Evolutionary conservation across 1,140 invertebrate species (phyloP).

Genomic region (Habropoda laboriosa): DNA sequence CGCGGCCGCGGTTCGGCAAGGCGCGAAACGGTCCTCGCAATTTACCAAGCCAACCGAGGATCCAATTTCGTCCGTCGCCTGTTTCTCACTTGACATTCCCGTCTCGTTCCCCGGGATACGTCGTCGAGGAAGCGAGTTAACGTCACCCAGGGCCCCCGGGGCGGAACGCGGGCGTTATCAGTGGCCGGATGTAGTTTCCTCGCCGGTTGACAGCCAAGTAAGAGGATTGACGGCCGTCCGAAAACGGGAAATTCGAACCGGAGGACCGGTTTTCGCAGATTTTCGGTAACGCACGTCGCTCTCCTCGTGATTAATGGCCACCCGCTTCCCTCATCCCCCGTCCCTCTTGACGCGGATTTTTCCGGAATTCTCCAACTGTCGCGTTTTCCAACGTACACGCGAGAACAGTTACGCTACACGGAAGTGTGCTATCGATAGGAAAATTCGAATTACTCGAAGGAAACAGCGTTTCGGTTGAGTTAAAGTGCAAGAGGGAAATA

Average conservation of each 20-base stretch:
- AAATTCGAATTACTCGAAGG: not conserved
- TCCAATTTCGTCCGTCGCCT: conserved; percentile 47
- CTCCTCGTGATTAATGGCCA: conserved; percentile 6
- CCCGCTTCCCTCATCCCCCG: not conserved
- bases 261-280: conserved; percentile 11
- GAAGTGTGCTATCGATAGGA: too few species aligned
- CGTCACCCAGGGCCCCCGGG: not conserved
- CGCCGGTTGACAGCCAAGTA: not conserved
- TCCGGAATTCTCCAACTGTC: not conserved
- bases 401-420: too few species aligned
- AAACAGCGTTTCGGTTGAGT: not conserved
- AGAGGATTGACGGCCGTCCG: conserved; percentile 10
- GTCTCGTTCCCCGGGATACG: not conserved
- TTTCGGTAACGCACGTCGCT: conserved; percentile 8
- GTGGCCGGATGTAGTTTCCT: conserved; percentile 18
- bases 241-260: conserved; percentile 13
- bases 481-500: not conserved
- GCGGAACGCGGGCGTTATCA: conserved; percentile 5
- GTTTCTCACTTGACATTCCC: not conserved
- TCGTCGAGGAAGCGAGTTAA: not conserved
- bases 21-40: conserved; percentile 50
- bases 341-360: not conserved
- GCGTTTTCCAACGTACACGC: not conserved
- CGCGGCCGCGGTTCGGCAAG: conserved; percentile 2
- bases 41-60: conserved; percentile 48